Evolutionary conservation across 2,113 vertebrate species (phyloP), one percentile per base, ranked within the genome.

Genomic region (Empidonax traillii): DNA sequence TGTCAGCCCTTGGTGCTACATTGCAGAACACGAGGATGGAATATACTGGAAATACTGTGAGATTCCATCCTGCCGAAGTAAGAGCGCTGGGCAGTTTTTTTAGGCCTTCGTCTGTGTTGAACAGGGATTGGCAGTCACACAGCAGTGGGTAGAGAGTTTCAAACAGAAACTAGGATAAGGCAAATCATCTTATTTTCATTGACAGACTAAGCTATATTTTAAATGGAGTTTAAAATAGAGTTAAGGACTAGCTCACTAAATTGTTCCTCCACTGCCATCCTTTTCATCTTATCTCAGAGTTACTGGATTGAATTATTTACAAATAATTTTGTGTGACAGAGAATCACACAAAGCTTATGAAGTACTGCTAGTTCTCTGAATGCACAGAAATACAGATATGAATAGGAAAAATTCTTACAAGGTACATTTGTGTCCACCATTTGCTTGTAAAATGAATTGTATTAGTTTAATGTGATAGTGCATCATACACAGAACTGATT

Each of bases 11-110:
- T 99, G 99, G 99, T 99, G 99, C 96, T 99, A 99, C 56, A 99
- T 99, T 81, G 98, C 99, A 2, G 99, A 99, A 75, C 98, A 99
- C 0, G 99, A 99, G 58, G 99, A 99, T 5, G 98, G 99, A 12
- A 98, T 99, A 94, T 99, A 99, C 96, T 99, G 99, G 99, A 99
- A 99, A 91, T 99, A 99, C 98, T 99, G 99, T 66, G 99, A 99
- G 96, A 99, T 99, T 90, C 98, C 99, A 3, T 98, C 98, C 28
- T 99, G 99, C 93, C 98, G 98, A 97, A 99, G 99, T 99, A 98
- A 99, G 99, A 59, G 58, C 62, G 43, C 28, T 2, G 3, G 6
- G 27, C 24, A 8, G 0, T 16, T 7, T 49, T 78, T 87, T 66
- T 59, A 77, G 58, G 41, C 31, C 44, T 56, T 4, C 7, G 12